Evolutionary conservation across 2,888 invertebrate species (phyloP), one percentile per base, ranked within the genome.

Genomic region (Dioctria linearis): DNA sequence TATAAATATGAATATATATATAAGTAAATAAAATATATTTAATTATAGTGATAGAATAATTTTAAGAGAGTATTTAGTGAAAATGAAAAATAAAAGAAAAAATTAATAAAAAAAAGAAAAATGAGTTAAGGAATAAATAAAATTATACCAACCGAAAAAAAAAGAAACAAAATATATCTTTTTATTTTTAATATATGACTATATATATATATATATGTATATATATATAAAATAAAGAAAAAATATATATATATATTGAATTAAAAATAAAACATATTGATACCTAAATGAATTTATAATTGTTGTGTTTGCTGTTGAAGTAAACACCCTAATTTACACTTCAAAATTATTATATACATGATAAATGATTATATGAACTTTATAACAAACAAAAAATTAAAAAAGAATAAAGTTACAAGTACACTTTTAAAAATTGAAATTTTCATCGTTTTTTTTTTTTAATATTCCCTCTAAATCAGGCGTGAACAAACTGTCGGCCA

Each of bases 221-320:
- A 25, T 25, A 25, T 25, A 25, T 80, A 80, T 78, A 67, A 65
- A 65, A n/a, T 73, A 73, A 51, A 80, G 73, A 80, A 75, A 40
- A 73, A 73, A 71, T 51, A 80, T 80, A 25, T 25, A 25, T 25
- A 25, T 25, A 75, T 75, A 57, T 75, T 65, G 65, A 76, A 80
- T 54, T 43, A 80, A 42, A 57, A 76, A 80, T 65, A 69, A 80
- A 78, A 71, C 71, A 78, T 78, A 80, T 80, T 80, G 80, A 80
- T 80, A 80, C 57, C 78, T 80, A 80, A 80, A 82, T 81, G 78
- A 83, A 83, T 83, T 83, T 83, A 83, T 83, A 82, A 83, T 83
- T 84, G 84, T 84, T 84, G 84, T 84, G 83, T 84, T 84, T 84
- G 82, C 84, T 84, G 83, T 83, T 84, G 83, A 84, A 83, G 83